Percentiles rank a stretch among this genome's conserved stretches.
phyloP scores from a whole-genome alignment of 92 coral and sea anemone genomes.

The Porites divaricata region DNA sequence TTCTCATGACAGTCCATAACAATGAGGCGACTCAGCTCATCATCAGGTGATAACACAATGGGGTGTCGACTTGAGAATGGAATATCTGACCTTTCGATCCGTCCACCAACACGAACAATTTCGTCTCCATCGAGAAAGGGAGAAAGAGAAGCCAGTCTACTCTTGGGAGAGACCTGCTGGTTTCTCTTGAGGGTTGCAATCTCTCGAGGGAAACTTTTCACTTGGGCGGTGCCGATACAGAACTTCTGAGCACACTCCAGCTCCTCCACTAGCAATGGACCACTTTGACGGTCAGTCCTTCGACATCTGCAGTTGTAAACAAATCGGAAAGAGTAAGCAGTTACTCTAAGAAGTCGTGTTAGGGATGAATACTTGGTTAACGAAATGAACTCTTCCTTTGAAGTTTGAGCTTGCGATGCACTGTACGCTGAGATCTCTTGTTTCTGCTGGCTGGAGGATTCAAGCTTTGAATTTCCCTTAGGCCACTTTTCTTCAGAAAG shows the following conservation, averaged over 20 bases:
- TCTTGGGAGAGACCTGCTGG: too few relatives aligned
- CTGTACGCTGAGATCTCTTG: too few relatives aligned
- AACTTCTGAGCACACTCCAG: too few relatives aligned
- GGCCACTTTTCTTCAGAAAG: too few relatives aligned
- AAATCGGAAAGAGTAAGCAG: slow-evolving; percentile 28
- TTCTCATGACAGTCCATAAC: slow-evolving; percentile 39
- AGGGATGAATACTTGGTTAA: slow-evolving; percentile 39
- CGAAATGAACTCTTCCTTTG: slow-evolving; percentile 5
- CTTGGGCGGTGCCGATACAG: too few relatives aligned
- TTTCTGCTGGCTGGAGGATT: neutral
- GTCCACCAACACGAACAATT: slow-evolving; percentile 53
- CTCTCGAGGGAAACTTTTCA: too few relatives aligned
- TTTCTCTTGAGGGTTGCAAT: too few relatives aligned
- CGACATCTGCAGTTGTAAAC: slow-evolving; percentile 21
- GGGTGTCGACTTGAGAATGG: slow-evolving; percentile 45
- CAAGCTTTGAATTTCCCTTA: slow-evolving; percentile 35
- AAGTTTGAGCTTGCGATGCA: too few relatives aligned
- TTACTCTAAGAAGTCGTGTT: slow-evolving; percentile 13
- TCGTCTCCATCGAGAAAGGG: slow-evolving; percentile 52
- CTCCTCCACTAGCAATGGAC: neutral
- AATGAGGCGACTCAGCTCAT: slow-evolving; percentile 40
- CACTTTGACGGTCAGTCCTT: slow-evolving; percentile 24
- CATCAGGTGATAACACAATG: slow-evolving; percentile 48
- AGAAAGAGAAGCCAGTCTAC: too few relatives aligned
- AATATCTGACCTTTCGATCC: slow-evolving; percentile 47